phyloP scores from a whole-genome alignment of 1,140 invertebrate genomes.

The Drosophila willistoni region DNA sequence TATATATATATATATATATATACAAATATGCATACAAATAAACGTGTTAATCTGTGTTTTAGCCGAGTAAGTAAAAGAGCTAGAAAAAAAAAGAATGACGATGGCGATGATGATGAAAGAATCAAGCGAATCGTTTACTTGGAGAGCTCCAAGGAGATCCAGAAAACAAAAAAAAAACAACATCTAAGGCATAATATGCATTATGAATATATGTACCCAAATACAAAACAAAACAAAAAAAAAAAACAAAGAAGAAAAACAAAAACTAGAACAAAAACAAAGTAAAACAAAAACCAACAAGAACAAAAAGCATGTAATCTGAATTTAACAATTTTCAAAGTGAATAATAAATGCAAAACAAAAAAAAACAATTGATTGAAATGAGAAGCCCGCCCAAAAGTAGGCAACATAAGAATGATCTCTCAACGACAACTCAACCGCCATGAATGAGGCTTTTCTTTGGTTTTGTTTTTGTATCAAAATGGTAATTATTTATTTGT shows the following conservation, averaged over 20 bases:
- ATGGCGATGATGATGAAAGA: too few species aligned
- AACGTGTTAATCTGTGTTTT: slow-evolving; percentile 80
- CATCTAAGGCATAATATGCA: slow-evolving; percentile 36
- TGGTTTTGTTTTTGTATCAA: neutral
- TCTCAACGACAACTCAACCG: too few species aligned
- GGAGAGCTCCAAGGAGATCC: slow-evolving; percentile 14
- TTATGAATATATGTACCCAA: slow-evolving; percentile 54
- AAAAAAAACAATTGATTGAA: neutral
- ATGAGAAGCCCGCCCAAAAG: neutral
- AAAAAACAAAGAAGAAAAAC: slow-evolving; percentile 62
- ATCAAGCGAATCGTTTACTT: slow-evolving; percentile 17
- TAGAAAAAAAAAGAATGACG: slow-evolving; percentile 31
- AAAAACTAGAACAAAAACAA: slow-evolving; percentile 44
- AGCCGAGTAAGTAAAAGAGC: slow-evolving; percentile 70
- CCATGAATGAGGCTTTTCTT: too few species aligned
- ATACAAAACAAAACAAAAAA: slow-evolving; percentile 34
- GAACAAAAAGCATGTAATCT: slow-evolving; percentile 73
- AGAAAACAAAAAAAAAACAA: slow-evolving; percentile 31
- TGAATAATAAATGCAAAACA: slow-evolving; percentile 77
- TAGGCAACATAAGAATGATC: too few species aligned
- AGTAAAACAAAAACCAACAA: slow-evolving; percentile 64
- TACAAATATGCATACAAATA: slow-evolving; percentile 65
- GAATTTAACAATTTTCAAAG: slow-evolving; percentile 79
- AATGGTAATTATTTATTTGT: slow-evolving; percentile 4
- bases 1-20: slow-evolving; percentile 41